Percentiles rank a stretch among this genome's conserved stretches.
phyloP scores from a whole-genome alignment of 2,797 vertebrate genomes.

The Crocidura indochinensis region DNA sequence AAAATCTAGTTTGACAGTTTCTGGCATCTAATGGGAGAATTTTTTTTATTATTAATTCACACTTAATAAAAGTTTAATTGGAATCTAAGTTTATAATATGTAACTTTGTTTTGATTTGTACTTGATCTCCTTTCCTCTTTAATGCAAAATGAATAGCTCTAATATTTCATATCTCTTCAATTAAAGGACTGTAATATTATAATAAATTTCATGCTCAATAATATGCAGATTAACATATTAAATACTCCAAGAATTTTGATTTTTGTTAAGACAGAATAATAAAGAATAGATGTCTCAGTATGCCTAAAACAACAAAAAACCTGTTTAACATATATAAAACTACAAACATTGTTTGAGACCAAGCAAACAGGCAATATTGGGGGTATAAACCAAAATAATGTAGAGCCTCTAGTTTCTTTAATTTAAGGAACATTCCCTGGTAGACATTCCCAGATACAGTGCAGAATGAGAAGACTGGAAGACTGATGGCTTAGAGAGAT shows the following conservation, averaged over 20 bases:
- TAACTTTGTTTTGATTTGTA: neutral
- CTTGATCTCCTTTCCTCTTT: neutral
- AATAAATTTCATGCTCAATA: neutral
- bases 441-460: no score
- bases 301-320: neutral
- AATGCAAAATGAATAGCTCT: neutral
- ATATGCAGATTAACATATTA: neutral
- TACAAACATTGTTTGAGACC: no score
- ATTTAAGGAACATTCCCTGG: no score
- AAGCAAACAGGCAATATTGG: no score
- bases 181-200: neutral
- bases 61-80: neutral
- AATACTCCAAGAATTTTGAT: neutral
- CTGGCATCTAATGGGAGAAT: neutral
- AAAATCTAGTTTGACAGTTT: neutral
- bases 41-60: neutral
- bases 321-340: neutral
- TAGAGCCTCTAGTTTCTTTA: no score
- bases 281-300: neutral
- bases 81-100: neutral
- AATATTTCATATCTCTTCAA: neutral
- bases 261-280: neutral
- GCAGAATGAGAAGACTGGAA: no score
- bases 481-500: no score
- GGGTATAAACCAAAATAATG: no score